These are phyloP conservation scores for Rallus limicola DNA, from an alignment of 2,113 vertebrate species.

Conservation along the genomic window DNA sequence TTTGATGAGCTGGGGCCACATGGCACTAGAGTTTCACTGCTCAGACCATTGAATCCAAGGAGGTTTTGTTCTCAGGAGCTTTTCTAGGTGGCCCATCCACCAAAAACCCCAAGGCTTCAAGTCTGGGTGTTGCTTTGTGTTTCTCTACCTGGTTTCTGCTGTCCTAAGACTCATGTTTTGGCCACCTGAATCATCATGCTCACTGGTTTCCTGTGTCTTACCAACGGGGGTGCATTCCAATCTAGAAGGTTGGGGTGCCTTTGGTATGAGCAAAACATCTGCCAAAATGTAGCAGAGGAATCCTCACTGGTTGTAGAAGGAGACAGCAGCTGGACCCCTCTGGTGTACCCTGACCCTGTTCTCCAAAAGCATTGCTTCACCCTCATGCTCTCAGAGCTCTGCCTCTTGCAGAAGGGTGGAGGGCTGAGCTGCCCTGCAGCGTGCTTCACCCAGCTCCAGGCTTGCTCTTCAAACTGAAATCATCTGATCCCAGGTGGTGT, in stretches of 20 bases:
- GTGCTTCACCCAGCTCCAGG: not conserved
- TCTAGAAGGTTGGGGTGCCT: not conserved
- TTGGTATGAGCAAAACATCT: not conserved
- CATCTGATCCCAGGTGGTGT: no score
- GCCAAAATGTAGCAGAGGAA: not conserved
- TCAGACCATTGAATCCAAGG: not conserved
- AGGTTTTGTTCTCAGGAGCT: not conserved
- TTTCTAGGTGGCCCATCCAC: not conserved
- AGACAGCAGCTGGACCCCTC: not conserved
- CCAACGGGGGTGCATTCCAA: no score
- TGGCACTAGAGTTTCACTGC: no score
- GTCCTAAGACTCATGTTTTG: not conserved
- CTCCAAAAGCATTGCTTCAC: not conserved
- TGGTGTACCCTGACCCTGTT: not conserved
- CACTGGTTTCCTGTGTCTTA: accelerated
- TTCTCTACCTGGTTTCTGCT: not conserved
- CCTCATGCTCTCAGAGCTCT: not conserved
- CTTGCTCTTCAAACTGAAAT: not conserved
- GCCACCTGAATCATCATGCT: not conserved
- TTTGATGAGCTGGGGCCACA: not conserved
- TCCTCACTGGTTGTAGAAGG: not conserved
- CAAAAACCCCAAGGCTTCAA: not conserved
- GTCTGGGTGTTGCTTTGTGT: not conserved
- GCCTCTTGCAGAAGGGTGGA: not conserved
- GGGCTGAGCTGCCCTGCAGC: not conserved